These are phyloP conservation scores for Crenichthys baileyi DNA, from an alignment of 2,797 vertebrate genomes.

Conservation along the genomic window DNA sequence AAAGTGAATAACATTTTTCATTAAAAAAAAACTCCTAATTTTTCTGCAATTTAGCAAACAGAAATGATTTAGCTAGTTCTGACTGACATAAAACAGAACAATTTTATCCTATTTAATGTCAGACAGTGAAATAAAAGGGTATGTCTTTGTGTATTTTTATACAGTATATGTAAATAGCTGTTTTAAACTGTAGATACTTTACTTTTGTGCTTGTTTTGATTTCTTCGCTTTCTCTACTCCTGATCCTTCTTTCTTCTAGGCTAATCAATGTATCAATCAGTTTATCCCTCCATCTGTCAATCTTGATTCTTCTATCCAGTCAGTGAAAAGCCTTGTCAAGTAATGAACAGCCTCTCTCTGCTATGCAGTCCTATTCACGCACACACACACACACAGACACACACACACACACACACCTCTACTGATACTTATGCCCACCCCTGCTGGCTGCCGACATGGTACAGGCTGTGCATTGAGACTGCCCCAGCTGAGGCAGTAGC, in stretches of 20 bases:
- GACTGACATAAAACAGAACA: not conserved
- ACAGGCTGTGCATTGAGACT: conserved; percentile 87
- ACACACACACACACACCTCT: conserved; percentile 3
- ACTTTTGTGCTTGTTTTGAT: conserved; percentile 12
- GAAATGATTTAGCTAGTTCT: not conserved
- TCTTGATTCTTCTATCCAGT: conserved; percentile 24
- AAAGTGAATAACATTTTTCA: not conserved
- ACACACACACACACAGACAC: conserved; percentile 22
- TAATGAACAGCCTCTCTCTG: conserved; percentile 46
- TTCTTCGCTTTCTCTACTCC: conserved; percentile 9
- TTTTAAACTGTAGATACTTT: conserved; percentile 18
- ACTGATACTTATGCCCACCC: conserved; percentile 65
- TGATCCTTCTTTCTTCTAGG: conserved; percentile 2
- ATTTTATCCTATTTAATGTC: not conserved
- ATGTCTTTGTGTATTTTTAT: not conserved
- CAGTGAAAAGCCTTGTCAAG: conserved; percentile 36
- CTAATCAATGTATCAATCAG: conserved; percentile 16
- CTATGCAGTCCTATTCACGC: conserved; percentile 51
- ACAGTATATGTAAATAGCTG: not conserved
- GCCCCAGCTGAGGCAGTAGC: conserved; percentile 79
- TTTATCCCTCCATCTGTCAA: conserved; percentile 33
- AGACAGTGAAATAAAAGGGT: not conserved
- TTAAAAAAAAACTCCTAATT: not conserved
- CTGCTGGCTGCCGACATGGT: conserved; percentile 85
- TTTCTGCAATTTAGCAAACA: not conserved